A percentile compares a stretch with the other conserved stretches of the same genome.
Evolutionary conservation across 2,888 invertebrate genomes (phyloP).

Genomic region (Brachylomia viminalis): DNA sequence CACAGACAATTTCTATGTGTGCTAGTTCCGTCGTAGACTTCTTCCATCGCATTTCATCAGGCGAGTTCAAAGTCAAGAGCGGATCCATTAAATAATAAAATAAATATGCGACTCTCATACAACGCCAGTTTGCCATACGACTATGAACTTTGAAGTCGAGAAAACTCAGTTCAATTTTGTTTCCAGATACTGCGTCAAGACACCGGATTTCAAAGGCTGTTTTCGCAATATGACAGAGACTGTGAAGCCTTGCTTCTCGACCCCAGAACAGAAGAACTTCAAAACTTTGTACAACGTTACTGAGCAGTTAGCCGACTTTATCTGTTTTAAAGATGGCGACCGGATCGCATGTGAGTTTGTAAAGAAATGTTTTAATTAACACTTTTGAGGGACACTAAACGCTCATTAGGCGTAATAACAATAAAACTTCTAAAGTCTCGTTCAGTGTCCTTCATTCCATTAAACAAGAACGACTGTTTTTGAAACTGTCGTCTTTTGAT

Average conservation of each 20-base stretch:
- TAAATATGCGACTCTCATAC: constrained; percentile 11
- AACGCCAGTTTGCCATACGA: background rate
- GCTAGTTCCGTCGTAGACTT: background rate
- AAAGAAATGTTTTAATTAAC: too few species aligned
- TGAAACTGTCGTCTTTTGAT: background rate
- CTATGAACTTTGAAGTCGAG: background rate
- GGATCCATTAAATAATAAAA: constrained; percentile 41
- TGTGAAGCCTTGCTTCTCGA: constrained; percentile 91
- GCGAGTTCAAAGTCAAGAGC: constrained; percentile 36
- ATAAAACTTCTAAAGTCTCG: too few species aligned
- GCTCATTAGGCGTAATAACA: too few species aligned
- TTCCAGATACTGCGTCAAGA: constrained; percentile 83
- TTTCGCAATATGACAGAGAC: constrained; percentile 76
- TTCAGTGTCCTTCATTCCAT: too few species aligned
- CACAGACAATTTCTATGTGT: background rate
- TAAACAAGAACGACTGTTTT: background rate
- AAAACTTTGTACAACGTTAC: constrained; percentile 92
- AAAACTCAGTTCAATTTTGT: background rate
- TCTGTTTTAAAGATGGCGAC: constrained; percentile 95
- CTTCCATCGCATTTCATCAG: constrained; percentile 21
- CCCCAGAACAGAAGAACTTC: constrained; percentile 91
- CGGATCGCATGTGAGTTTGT: constrained; percentile 92
- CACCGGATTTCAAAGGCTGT: constrained; percentile 83
- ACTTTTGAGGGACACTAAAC: too few species aligned
- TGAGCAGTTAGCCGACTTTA: constrained; percentile 93